phyloP scores from a whole-genome alignment of 2,888 invertebrate species.

The Prosopocoilus inquinatus region DNA sequence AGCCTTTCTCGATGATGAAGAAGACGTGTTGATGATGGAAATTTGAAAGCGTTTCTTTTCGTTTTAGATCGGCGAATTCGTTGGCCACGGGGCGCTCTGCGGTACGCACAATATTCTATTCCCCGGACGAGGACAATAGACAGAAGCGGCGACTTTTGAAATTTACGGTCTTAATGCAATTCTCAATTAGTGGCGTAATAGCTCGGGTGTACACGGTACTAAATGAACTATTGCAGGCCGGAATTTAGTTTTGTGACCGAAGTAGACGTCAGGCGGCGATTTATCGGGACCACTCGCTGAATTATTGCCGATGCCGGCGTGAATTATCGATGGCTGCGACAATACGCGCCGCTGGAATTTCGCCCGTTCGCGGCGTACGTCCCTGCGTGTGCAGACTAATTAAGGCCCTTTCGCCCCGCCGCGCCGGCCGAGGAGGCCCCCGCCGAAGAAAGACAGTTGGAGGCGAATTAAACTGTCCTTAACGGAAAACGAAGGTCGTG shows the following conservation, averaged over 20 bases:
- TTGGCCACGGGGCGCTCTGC: slow-evolving; percentile 5
- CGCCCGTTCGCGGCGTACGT: not conserved
- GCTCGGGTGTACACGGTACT: slow-evolving; percentile 52
- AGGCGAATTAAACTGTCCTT: not conserved
- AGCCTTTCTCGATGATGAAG: too few species aligned
- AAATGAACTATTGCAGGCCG: slow-evolving; percentile 49
- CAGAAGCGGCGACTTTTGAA: slow-evolving; percentile 50
- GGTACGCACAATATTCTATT: slow-evolving; percentile 12
- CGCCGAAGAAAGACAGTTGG: too few species aligned
- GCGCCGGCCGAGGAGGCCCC: too few species aligned
- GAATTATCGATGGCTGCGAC: slow-evolving; percentile 16
- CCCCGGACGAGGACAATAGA: slow-evolving; percentile 45
- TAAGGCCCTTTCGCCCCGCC: too few species aligned
- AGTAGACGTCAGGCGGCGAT: slow-evolving; percentile 36
- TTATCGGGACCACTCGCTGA: slow-evolving; percentile 35
- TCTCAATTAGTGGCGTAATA: slow-evolving; percentile 68
- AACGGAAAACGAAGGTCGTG: slow-evolving; percentile 1
- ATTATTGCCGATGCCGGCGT: slow-evolving; percentile 28
- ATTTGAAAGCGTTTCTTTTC: too few species aligned
- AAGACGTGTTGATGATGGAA: too few species aligned
- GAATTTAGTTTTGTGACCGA: slow-evolving; percentile 50
- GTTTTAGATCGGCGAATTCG: too few species aligned
- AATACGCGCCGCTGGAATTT: not conserved
- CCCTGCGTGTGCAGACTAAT: not conserved
- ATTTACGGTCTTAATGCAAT: slow-evolving; percentile 67